These are phyloP conservation scores for Elaphurus davidianus DNA, from an alignment of 2,113 vertebrate genomes.

Conservation along the genomic window DNA sequence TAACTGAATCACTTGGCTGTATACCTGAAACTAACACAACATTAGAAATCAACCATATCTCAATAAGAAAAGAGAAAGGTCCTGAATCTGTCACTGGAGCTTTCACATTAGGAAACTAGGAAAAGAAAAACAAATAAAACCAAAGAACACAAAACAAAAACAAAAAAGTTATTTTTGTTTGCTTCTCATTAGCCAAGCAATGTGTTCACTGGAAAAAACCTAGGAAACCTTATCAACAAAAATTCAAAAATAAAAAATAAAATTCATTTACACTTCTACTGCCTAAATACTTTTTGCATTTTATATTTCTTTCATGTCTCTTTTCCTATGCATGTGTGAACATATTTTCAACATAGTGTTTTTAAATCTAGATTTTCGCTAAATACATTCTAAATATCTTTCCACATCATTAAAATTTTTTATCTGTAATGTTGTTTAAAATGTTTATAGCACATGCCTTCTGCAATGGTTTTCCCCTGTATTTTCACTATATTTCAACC, in stretches of 20 bases:
- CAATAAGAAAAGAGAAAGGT: not conserved
- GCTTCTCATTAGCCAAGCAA: not conserved
- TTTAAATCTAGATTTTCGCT: not conserved
- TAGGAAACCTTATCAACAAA: not conserved
- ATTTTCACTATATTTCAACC: not conserved
- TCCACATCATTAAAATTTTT: not conserved
- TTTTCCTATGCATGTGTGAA: not conserved
- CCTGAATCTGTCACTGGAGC: not conserved
- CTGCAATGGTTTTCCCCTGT: not conserved
- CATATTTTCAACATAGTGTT: not conserved
- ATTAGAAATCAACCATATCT: not conserved
- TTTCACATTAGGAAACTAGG: not conserved
- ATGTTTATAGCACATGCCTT: not conserved
- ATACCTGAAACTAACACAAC: not conserved
- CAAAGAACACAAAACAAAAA: not conserved
- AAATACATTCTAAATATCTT: not conserved
- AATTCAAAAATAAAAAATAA: not conserved
- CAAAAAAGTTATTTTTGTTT: not conserved
- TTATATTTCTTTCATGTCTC: not conserved
- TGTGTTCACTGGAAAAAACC: not conserved
- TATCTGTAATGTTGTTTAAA: not conserved
- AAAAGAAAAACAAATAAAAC: not conserved
- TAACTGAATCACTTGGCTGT: not conserved
- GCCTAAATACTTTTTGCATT: not conserved
- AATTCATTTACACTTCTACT: not conserved